Conservation (phyloP, 2,888 invertebrate genomes). For the Epinotia bilunana region DNA sequence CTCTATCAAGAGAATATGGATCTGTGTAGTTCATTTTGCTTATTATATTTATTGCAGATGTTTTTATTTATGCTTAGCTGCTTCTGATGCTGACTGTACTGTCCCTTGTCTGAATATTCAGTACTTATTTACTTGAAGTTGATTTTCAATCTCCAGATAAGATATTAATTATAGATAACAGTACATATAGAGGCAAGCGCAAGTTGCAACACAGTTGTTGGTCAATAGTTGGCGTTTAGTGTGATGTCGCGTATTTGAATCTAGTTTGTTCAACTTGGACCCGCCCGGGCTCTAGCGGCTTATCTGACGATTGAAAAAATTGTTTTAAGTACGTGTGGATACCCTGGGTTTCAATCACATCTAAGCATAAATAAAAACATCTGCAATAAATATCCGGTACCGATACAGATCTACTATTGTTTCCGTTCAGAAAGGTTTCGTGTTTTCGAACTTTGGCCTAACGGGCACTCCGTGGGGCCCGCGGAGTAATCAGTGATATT, state of each 20-base stretch:
- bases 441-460: constrained; percentile 37
- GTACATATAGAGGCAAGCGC: not conserved
- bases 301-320: not conserved
- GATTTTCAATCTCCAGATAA: not conserved
- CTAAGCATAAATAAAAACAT: not conserved
- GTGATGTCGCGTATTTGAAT: too few species aligned
- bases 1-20: too few species aligned
- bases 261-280: too few species aligned
- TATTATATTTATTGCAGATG: too few species aligned
- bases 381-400: constrained; percentile 8
- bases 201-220: too few species aligned
- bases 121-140: constrained; percentile 6
- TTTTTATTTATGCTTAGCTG: too few species aligned
- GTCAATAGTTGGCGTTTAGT: too few species aligned
- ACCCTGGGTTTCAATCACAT: not conserved
- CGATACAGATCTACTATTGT: constrained; percentile 24
- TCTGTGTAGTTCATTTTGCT: too few species aligned
- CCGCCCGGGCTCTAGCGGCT: not conserved
- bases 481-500: constrained; percentile 74
- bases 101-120: not conserved
- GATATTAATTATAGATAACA: not conserved
- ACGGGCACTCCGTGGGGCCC: constrained; percentile 26
- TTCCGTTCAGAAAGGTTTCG: constrained; percentile 20
- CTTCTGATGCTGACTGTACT: too few species aligned
- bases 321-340: not conserved